Base-by-base conservation (phyloP, 1,140 invertebrate genomes). In the Pentalonia nigronervosa region DNA sequence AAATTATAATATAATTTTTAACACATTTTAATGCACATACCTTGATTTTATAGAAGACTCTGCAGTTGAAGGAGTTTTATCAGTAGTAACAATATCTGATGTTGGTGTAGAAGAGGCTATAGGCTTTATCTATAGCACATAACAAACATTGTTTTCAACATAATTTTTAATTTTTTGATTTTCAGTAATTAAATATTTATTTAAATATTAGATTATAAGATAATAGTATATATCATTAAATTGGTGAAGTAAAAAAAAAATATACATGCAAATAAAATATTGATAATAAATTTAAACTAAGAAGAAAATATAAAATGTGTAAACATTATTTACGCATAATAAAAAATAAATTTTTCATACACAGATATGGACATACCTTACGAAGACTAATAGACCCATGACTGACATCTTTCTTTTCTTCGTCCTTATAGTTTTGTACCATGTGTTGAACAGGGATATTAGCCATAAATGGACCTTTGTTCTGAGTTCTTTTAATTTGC, bases 391-490 rank as follows among this genome's bases (percentile, higher is more conserved):
- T n/a, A 36, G 47, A 30, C 1, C 20, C 53, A 45, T 30, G 53
- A 67, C 7, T 67, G 2, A 21, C 20, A 34, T 92, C 45, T 83
- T 48, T 83, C 14, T 17, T 25, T 34, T 91, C 60, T 36, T 8
- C 48, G 8, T 50, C 23, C 17, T 86, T 20, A 56, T 17, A 36
- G 30, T 53, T 56, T 20, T 86, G 48, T 8, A 53, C 76, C 91
- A 93, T 93, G 14, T 93, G 8, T 41, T 93, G n/a, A 53, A 92
- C n/a, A 7, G 48, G 48, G 25, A 93, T 8, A 93, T 93, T 76
- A 9, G 91, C 67, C 25, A 92, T 23, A 86, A 93, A 50, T 2
- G 81, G 81, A 41, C 48, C 48, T 86, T 93, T 93, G 8, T 0
- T 56, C 14, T 50, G 30, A 14, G 14, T 25, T 84, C 36, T 48